Conservation (phyloP, 2,113 vertebrate species). For the Probosciger aterrimus region DNA sequence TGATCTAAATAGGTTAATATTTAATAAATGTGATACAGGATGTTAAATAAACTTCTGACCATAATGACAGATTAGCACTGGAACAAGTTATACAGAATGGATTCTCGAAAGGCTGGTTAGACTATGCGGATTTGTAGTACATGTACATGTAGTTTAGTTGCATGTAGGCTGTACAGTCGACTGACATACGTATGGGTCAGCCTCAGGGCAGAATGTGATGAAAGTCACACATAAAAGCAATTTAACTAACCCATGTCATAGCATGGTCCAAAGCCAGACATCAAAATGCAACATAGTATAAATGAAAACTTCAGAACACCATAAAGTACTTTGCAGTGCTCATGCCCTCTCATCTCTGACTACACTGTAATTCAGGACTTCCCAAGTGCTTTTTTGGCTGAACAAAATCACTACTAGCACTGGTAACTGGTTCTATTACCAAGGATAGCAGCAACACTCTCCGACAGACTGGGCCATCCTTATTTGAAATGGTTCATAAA, state of each 20-base stretch:
- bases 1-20: neutral
- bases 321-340: neutral
- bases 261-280: neutral
- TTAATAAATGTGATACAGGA: neutral
- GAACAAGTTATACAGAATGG: neutral
- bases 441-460: neutral
- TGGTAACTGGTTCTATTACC: neutral
- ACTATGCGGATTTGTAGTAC: neutral
- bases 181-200: fast-evolving
- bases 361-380: neutral
- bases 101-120: neutral
- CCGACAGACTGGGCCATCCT: neutral
- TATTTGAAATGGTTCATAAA: neutral
- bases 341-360: neutral
- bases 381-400: fast-evolving
- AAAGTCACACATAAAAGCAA: neutral
- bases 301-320: neutral
- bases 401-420: neutral
- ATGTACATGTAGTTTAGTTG: neutral
- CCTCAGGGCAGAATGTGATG: neutral
- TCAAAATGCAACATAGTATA: neutral
- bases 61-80: neutral
- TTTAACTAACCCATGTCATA: neutral
- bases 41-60: neutral
- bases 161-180: neutral